Percentiles rank a stretch among this genome's conserved stretches.
These are phyloP conservation scores for Scaptomyza flava DNA, from an alignment of 2,888 invertebrate genomes.

Conservation along the genomic window DNA sequence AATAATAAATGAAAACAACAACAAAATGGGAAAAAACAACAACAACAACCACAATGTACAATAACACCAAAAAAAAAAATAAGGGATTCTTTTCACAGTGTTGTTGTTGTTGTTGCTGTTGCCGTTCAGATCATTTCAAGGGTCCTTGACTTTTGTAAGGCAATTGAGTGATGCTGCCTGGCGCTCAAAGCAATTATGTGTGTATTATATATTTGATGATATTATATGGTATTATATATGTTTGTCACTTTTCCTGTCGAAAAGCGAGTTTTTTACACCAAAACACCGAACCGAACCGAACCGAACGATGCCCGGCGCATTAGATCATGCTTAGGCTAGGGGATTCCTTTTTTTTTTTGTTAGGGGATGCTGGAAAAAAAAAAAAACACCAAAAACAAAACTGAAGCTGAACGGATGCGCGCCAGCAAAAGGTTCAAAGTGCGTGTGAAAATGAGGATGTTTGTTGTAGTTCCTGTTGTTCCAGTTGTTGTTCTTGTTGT, in stretches of 20 bases:
- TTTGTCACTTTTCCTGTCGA: constrained; percentile 82
- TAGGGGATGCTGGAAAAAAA: constrained; percentile 67
- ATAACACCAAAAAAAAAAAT: constrained; percentile 27
- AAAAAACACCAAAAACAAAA: constrained; percentile 6
- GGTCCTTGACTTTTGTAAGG: constrained; percentile 82
- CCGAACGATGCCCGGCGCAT: constrained; percentile 21
- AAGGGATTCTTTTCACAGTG: constrained; percentile 35
- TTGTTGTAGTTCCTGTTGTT: constrained; percentile 61
- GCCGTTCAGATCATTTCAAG: constrained; percentile 81
- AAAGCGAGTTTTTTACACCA: constrained; percentile 81
- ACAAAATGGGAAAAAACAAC: constrained; percentile 5
- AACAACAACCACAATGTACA: constrained; percentile 24
- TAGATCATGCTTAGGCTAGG: constrained; percentile 57
- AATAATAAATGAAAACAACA: constrained; percentile 72
- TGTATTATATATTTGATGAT: constrained; percentile 48
- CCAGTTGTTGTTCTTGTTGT: constrained; percentile 24
- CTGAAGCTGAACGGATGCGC: constrained; percentile 32
- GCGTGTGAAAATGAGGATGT: constrained; percentile 77
- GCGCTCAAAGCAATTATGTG: constrained; percentile 49
- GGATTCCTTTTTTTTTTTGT: constrained; percentile 6
- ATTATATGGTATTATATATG: constrained; percentile 71
- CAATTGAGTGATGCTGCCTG: constrained; percentile 62
- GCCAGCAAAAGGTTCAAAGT: constrained; percentile 68
- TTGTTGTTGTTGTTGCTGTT: constrained; percentile 14
- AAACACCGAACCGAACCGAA: constrained; percentile 42